phyloP scores from a whole-genome alignment of 2,797 vertebrate genomes.

The Ibycter americanus region DNA sequence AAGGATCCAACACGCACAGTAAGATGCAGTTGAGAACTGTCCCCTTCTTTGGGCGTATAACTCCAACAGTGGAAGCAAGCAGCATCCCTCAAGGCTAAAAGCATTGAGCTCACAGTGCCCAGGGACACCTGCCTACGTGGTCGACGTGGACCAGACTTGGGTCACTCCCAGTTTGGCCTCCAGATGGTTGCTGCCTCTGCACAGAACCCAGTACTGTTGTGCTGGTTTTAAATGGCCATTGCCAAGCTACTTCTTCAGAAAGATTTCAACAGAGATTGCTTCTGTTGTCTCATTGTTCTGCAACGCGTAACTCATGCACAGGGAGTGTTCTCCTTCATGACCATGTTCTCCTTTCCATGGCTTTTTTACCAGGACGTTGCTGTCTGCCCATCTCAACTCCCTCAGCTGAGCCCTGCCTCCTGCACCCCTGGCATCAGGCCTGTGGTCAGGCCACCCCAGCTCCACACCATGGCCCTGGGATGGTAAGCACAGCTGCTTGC shows the following conservation, averaged over 20 bases:
- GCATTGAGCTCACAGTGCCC: background rate
- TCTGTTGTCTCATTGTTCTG: background rate
- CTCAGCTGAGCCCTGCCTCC: background rate
- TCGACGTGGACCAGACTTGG: background rate
- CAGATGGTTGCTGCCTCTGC: background rate
- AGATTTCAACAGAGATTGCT: background rate
- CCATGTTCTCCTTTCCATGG: background rate
- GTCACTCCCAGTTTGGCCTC: background rate
- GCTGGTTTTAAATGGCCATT: background rate
- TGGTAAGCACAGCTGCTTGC: background rate
- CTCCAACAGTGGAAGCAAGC: background rate
- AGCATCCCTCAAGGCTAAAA: background rate
- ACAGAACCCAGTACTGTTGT: background rate
- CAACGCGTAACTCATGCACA: accelerated
- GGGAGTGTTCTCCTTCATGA: background rate
- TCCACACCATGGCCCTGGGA: background rate
- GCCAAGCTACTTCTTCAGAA: background rate
- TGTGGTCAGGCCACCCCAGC: background rate
- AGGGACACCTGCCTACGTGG: accelerated
- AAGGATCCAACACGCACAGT: background rate
- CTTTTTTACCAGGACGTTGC: background rate
- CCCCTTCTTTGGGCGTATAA: background rate
- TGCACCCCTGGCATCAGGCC: background rate
- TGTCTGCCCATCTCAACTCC: background rate
- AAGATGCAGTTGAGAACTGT: background rate